phyloP scores from a whole-genome alignment of 2,797 vertebrate genomes.

The Macrochelys suwanniensis region DNA sequence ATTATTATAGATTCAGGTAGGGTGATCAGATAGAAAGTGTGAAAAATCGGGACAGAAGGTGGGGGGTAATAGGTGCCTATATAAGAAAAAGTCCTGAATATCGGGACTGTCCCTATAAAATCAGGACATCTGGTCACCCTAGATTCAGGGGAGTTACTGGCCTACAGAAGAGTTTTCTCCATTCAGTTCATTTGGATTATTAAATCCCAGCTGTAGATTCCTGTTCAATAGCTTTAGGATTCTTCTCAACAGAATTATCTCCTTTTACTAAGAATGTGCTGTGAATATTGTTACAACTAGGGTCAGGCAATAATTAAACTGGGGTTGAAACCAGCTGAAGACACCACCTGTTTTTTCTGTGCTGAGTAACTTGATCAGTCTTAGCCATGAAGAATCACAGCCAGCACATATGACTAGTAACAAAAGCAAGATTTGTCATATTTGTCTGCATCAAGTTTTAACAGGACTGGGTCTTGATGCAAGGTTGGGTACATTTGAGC shows the following conservation, averaged over 20 bases:
- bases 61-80: too few species aligned
- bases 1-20: neutral
- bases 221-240: neutral
- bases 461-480: neutral
- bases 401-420: neutral
- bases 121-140: too few species aligned
- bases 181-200: slow-evolving; percentile 13
- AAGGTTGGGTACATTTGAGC: neutral
- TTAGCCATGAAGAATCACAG: neutral
- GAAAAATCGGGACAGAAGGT: too few species aligned
- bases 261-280: neutral
- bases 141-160: neutral
- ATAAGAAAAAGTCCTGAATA: too few species aligned
- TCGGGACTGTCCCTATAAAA: too few species aligned
- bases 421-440: neutral
- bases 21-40: too few species aligned
- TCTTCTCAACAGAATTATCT: slow-evolving; percentile 17
- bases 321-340: slow-evolving; percentile 9
- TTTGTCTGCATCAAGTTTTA: neutral
- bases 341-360: slow-evolving; percentile 6
- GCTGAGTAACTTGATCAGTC: neutral
- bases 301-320: neutral
- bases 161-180: neutral
- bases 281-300: neutral
- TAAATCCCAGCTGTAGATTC: neutral